Conservation (phyloP, 2,113 vertebrate species). For the Asarcornis scutulata region DNA sequence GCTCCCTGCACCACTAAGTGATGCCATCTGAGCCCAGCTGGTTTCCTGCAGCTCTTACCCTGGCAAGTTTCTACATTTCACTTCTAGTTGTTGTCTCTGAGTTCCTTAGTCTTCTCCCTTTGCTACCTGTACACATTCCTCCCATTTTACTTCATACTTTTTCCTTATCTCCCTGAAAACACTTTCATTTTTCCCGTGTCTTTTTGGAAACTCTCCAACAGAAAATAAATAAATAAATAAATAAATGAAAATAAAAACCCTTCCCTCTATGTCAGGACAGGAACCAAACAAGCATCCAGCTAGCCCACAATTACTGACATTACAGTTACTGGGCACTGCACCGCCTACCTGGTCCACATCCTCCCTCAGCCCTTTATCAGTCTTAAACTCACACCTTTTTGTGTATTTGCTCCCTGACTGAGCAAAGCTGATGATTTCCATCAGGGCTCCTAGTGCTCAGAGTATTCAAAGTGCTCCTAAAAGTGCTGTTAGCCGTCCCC, state of each 20-base stretch:
- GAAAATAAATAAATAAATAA: background rate
- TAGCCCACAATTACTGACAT: background rate
- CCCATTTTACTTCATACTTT: background rate
- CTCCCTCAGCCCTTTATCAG: background rate
- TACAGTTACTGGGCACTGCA: accelerated
- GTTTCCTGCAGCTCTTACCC: background rate
- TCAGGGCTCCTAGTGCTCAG: background rate
- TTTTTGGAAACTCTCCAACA: background rate
- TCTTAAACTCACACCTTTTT: background rate
- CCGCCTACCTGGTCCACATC: accelerated
- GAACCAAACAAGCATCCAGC: background rate
- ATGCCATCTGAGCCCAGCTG: slow-evolving; percentile 9
- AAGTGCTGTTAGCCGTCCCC: background rate
- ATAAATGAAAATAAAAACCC: background rate
- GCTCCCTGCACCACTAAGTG: background rate
- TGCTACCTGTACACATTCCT: background rate
- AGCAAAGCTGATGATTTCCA: background rate
- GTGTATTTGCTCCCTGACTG: accelerated
- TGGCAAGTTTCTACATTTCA: background rate
- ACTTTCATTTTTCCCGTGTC: accelerated
- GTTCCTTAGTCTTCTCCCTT: background rate
- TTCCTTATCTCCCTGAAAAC: background rate
- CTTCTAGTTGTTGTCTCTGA: background rate
- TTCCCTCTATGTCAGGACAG: background rate
- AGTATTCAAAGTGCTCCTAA: background rate